A percentile compares a stretch with the other conserved stretches of the same genome.
phyloP scores from a whole-genome alignment of 1,140 invertebrate genomes.

The Archivesica marissinica region DNA sequence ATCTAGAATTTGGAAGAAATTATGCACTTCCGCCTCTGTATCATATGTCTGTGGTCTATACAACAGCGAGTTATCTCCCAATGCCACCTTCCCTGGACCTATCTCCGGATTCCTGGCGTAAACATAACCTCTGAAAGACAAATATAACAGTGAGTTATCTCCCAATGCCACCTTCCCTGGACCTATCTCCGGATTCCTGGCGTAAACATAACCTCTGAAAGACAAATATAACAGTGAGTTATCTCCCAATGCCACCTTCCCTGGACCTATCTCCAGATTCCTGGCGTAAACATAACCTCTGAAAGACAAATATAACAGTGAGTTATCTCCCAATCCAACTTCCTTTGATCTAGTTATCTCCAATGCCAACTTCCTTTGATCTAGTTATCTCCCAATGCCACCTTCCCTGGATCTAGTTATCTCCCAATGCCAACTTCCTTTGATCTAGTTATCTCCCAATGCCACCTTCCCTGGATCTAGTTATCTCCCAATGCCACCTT shows the following conservation, averaged over 20 bases:
- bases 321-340: too few relatives aligned
- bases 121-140: constrained; percentile 80
- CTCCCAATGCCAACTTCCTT: too few relatives aligned
- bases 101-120: constrained; percentile 79
- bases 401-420: too few relatives aligned
- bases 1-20: constrained; percentile 74
- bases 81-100: constrained; percentile 77
- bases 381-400: too few relatives aligned
- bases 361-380: too few relatives aligned
- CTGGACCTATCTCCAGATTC: constrained; percentile 76
- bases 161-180: constrained; percentile 79
- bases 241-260: constrained; percentile 77
- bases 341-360: too few relatives aligned
- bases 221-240: constrained; percentile 36
- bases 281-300: constrained; percentile 82
- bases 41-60: constrained; percentile 76
- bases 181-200: constrained; percentile 75
- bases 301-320: too few relatives aligned
- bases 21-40: constrained; percentile 68
- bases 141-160: constrained; percentile 48
- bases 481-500: too few relatives aligned
- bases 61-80: constrained; percentile 73
- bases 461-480: too few relatives aligned
- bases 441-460: too few relatives aligned
- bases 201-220: constrained; percentile 83